A percentile compares a stretch with the other conserved stretches of the same genome.
phyloP scores from a whole-genome alignment of 1,140 invertebrate species.

The Drosophila lacertosa region DNA sequence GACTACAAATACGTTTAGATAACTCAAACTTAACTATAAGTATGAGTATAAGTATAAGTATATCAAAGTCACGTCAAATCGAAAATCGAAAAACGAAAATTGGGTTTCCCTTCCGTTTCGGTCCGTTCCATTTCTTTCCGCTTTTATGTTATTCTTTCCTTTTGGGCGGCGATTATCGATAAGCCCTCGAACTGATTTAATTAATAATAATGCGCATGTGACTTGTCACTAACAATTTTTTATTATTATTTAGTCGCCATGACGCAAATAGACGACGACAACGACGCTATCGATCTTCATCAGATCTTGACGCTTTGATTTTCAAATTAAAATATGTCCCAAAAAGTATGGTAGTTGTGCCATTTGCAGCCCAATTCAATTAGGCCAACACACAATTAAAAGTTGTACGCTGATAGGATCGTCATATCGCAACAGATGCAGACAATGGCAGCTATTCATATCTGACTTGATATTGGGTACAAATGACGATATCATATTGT shows the following conservation, averaged over 20 bases:
- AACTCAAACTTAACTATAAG: no score
- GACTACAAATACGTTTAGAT: slow-evolving; percentile 9
- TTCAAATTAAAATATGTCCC: slow-evolving; percentile 75
- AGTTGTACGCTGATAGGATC: slow-evolving; percentile 57
- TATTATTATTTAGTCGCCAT: no score
- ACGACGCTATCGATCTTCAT: slow-evolving; percentile 35
- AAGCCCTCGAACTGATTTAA: slow-evolving; percentile 63
- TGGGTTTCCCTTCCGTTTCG: slow-evolving; percentile 11
- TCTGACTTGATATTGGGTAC: slow-evolving; percentile 27
- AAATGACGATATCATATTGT: not conserved
- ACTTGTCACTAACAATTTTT: slow-evolving; percentile 58
- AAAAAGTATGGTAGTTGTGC: slow-evolving; percentile 11
- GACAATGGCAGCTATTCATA: slow-evolving; percentile 26
- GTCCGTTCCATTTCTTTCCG: slow-evolving; percentile 1
- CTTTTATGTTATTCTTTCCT: not conserved
- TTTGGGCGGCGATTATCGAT: slow-evolving; percentile 26
- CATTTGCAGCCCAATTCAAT: slow-evolving; percentile 67
- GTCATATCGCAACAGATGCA: slow-evolving; percentile 43
- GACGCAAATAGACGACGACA: slow-evolving; percentile 61
- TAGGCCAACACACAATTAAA: slow-evolving; percentile 64
- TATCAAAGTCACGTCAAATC: slow-evolving; percentile 38
- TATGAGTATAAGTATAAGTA: no score
- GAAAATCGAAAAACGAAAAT: no score
- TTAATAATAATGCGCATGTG: slow-evolving; percentile 79
- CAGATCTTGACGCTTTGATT: slow-evolving; percentile 44